Percentiles rank a stretch among this genome's conserved stretches.
These are phyloP conservation scores for Sthenelais limicola DNA, from an alignment of 2,888 invertebrate genomes.

Conservation along the genomic window DNA sequence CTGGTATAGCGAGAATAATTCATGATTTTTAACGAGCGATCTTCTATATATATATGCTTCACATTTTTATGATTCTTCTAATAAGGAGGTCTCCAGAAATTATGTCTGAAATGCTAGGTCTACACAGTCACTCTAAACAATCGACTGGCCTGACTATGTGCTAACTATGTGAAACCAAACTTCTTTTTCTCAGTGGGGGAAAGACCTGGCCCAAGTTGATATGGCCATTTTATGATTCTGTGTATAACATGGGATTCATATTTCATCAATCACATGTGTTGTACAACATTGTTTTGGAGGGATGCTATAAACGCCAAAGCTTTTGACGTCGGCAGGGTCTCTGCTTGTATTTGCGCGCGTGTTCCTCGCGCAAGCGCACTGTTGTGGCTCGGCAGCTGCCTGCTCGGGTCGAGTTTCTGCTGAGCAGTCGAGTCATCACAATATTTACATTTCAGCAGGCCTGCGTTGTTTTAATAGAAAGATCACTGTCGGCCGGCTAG, in stretches of 20 bases:
- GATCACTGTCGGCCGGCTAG: not conserved
- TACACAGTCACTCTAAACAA: too few species aligned
- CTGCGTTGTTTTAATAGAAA: constrained; percentile 7
- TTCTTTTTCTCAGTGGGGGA: too few species aligned
- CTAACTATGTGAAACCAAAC: too few species aligned
- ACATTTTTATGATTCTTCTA: too few species aligned
- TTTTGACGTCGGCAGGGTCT: constrained; percentile 4
- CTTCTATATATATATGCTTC: too few species aligned
- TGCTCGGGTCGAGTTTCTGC: constrained; percentile 18
- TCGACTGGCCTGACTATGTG: too few species aligned
- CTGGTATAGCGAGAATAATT: too few species aligned
- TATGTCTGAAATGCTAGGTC: too few species aligned
- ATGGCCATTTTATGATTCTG: too few species aligned
- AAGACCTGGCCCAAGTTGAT: too few species aligned
- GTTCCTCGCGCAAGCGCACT: constrained; percentile 21
- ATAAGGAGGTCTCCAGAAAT: too few species aligned
- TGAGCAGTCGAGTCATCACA: constrained; percentile 19
- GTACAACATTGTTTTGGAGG: constrained; percentile 6
- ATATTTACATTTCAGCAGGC: constrained; percentile 30
- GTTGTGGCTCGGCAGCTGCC: constrained; percentile 6
- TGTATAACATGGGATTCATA: not conserved
- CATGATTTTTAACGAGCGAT: too few species aligned
- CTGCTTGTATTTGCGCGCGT: constrained; percentile 18
- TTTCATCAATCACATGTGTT: constrained; percentile 17
- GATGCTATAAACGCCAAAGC: not conserved